Conservation (phyloP, 2,113 vertebrate genomes). For the Cryptomyrus ogoouensis region DNA sequence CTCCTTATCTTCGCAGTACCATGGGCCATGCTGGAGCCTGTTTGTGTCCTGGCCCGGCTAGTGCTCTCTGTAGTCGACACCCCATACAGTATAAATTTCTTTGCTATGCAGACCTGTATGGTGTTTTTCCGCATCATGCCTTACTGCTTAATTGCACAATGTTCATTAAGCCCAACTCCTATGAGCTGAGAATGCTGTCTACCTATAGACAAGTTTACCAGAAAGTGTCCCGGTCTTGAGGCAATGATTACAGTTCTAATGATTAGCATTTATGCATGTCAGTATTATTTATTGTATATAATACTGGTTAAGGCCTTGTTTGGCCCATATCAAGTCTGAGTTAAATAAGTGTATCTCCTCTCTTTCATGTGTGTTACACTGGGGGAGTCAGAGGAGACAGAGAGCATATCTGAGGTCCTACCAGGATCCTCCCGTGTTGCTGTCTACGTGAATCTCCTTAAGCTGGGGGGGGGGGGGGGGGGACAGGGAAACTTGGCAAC, state of each 20-base stretch:
- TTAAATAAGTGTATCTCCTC: neutral
- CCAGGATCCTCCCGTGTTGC: neutral
- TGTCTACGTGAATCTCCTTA: neutral
- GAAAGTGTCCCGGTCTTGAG: neutral
- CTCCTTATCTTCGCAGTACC: neutral
- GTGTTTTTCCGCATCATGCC: neutral
- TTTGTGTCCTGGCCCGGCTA: neutral
- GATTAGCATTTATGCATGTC: neutral
- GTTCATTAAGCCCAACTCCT: neutral
- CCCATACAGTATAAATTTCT: neutral
- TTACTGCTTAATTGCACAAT: neutral
- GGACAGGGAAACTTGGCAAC: neutral
- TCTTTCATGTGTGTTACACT: neutral
- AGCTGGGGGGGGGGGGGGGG: neutral
- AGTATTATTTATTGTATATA: neutral
- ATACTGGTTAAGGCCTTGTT: neutral
- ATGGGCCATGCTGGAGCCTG: neutral
- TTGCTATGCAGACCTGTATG: neutral
- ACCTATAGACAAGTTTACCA: neutral
- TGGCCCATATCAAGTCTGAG: neutral
- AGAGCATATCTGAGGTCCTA: neutral
- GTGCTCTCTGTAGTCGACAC: neutral
- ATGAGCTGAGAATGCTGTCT: neutral
- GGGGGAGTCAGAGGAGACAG: neutral
- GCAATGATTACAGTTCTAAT: neutral